phyloP scores from a whole-genome alignment of 2,797 vertebrate genomes.

The Tachyglossus aculeatus region DNA sequence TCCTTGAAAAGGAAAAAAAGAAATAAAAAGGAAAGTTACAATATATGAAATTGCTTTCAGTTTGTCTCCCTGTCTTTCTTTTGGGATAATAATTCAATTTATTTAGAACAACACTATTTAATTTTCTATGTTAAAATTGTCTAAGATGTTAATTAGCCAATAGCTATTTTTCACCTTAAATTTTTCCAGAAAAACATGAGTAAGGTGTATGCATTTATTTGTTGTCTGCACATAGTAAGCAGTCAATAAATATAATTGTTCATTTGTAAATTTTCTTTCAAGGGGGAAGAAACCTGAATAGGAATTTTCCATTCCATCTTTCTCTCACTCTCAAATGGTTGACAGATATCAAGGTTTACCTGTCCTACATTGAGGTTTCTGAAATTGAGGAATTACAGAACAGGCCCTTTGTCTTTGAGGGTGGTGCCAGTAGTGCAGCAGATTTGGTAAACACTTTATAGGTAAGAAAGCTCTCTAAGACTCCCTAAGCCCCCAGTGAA shows the following conservation, averaged over 20 bases:
- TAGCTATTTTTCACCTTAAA: too few relatives aligned
- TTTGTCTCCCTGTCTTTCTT: too few relatives aligned
- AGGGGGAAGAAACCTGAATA: background rate
- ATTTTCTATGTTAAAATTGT: too few relatives aligned
- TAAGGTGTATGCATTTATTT: too few relatives aligned
- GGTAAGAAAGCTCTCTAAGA: slow-evolving; percentile 55
- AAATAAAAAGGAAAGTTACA: too few relatives aligned
- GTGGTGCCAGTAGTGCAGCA: slow-evolving; percentile 28
- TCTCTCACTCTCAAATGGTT: slow-evolving; percentile 16
- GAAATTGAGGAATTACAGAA: slow-evolving; percentile 43
- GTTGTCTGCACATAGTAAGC: too few relatives aligned
- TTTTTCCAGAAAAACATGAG: too few relatives aligned
- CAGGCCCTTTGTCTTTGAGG: slow-evolving; percentile 14
- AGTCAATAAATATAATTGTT: background rate
- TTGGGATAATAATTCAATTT: too few relatives aligned
- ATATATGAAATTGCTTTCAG: too few relatives aligned
- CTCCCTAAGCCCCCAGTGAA: slow-evolving; percentile 59
- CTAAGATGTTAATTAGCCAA: too few relatives aligned
- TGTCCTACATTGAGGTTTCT: slow-evolving; percentile 29
- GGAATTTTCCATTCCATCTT: background rate
- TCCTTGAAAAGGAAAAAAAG: too few relatives aligned
- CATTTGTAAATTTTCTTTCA: background rate
- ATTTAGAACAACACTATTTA: too few relatives aligned
- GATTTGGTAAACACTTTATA: slow-evolving; percentile 39
- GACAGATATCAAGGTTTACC: slow-evolving; percentile 5